phyloP scores from a whole-genome alignment of 2,797 vertebrate genomes.

The Myotis daubentonii region DNA sequence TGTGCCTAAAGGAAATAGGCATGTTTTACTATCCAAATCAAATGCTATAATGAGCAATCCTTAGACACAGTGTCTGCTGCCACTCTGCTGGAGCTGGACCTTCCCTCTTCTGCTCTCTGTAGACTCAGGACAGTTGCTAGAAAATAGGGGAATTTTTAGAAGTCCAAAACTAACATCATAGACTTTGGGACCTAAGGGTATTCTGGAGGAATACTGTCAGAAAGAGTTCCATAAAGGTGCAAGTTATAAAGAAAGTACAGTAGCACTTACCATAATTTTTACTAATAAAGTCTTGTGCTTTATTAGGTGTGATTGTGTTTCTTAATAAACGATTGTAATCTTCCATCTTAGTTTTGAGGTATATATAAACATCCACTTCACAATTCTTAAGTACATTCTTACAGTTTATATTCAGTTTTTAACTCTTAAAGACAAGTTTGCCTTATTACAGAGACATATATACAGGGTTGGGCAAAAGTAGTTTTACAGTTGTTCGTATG shows the following conservation, averaged over 20 bases:
- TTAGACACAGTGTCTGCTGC: neutral
- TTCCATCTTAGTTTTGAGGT: conserved; percentile 53
- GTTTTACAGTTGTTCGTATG: neutral
- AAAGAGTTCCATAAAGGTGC: neutral
- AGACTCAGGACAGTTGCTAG: conserved; percentile 21
- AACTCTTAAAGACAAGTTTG: conserved; percentile 42
- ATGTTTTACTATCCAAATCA: neutral
- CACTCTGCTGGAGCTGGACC: neutral
- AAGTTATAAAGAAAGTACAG: conserved; percentile 7
- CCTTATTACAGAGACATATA: conserved; percentile 22
- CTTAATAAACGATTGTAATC: conserved; percentile 45
- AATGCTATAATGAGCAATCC: neutral
- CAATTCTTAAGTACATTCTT: conserved; percentile 45
- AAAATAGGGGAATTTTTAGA: conserved; percentile 5
- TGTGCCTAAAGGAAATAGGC: neutral
- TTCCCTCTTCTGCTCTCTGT: neutral
- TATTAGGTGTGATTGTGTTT: conserved; percentile 48
- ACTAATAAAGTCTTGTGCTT: conserved; percentile 40
- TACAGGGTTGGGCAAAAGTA: neutral
- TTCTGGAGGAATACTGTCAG: conserved; percentile 23
- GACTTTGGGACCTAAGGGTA: neutral
- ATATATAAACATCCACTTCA: neutral
- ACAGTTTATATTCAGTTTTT: conserved; percentile 35
- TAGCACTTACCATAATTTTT: conserved; percentile 31
- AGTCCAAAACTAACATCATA: neutral